These are phyloP conservation scores for Cisticola juncidis DNA, from an alignment of 2,113 vertebrate species.

Conservation along the genomic window DNA sequence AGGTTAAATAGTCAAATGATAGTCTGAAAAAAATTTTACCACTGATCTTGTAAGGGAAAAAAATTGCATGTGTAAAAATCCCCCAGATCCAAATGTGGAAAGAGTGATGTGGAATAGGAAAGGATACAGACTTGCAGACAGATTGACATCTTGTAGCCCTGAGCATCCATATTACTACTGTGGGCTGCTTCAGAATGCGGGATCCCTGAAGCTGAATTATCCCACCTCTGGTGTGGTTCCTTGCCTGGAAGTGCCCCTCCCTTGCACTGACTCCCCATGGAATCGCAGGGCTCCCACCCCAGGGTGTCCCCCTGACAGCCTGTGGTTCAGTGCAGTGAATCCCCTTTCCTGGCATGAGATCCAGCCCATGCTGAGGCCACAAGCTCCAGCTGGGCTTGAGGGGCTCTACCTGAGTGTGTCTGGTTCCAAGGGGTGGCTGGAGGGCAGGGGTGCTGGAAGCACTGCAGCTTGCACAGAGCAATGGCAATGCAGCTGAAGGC, in stretches of 20 bases:
- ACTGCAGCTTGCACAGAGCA: background rate
- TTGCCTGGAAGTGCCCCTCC: background rate
- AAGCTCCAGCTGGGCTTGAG: background rate
- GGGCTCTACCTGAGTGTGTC: background rate
- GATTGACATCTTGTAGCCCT: background rate
- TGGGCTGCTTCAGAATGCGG: background rate
- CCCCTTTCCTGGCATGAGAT: background rate
- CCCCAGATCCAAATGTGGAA: background rate
- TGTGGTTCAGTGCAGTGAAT: background rate
- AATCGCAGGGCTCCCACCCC: accelerated
- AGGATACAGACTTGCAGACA: background rate
- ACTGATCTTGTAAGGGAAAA: background rate
- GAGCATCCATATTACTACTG: background rate
- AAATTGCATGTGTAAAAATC: accelerated
- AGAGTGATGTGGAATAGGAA: background rate
- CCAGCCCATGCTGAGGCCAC: background rate
- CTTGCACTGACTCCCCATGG: accelerated
- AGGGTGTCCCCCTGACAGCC: background rate
- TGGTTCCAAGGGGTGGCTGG: accelerated
- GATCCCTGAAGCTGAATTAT: background rate
- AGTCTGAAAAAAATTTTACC: background rate
- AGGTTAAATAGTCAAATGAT: background rate
- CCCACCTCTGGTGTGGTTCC: background rate
- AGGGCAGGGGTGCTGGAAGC: background rate
- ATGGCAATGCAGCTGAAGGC: background rate